Conservation (phyloP, 2,888 invertebrate species). For the Asteroscopus sphinx region DNA sequence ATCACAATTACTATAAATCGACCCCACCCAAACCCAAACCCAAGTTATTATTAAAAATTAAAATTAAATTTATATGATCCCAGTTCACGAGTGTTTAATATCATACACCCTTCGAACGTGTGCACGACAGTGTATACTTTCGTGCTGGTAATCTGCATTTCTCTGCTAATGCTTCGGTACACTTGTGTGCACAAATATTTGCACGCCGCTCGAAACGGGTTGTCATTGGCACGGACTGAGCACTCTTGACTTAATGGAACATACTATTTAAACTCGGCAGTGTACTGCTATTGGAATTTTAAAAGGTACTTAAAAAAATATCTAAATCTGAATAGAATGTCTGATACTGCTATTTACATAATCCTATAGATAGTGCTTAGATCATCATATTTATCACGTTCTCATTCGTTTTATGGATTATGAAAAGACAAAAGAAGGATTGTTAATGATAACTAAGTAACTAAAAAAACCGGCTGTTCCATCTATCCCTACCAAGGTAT, state of each 20-base stretch:
- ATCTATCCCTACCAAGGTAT: no score
- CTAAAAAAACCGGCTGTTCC: no score
- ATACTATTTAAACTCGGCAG: slow-evolving; percentile 56
- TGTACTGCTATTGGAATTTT: slow-evolving; percentile 30
- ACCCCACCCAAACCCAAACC: background rate
- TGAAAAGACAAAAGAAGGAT: no score
- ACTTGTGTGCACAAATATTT: slow-evolving; percentile 84
- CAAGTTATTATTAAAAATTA: slow-evolving; percentile 1
- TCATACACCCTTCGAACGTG: slow-evolving; percentile 69
- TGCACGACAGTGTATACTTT: slow-evolving; percentile 56
- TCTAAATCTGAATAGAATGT: no score
- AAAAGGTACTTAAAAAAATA: background rate
- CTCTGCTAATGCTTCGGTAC: slow-evolving; percentile 75
- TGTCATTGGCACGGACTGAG: slow-evolving; percentile 77
- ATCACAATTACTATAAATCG: background rate
- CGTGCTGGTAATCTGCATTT: slow-evolving; percentile 78
- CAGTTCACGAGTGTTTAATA: slow-evolving; percentile 36
- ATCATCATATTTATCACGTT: no score
- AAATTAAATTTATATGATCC: background rate
- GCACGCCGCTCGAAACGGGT: slow-evolving; percentile 78
- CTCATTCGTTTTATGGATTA: no score
- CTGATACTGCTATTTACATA: no score
- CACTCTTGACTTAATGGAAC: slow-evolving; percentile 83
- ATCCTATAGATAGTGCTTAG: no score
- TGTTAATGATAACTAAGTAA: no score